Evolutionary conservation across 2,113 vertebrate genomes (phyloP).

Genomic region (Embiotoca jacksoni): DNA sequence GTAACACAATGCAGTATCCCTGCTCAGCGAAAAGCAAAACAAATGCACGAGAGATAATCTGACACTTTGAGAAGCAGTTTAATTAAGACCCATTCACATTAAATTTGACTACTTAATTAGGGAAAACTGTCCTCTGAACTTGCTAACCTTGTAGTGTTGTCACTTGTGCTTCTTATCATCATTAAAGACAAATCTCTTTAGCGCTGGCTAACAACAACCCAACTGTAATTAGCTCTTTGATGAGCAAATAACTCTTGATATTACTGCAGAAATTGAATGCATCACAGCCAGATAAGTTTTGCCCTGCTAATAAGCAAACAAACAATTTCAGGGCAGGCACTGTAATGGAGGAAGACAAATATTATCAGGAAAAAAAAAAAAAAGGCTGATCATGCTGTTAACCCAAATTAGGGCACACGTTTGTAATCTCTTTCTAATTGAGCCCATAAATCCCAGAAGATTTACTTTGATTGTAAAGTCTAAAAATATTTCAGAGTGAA

Average conservation of each 20-base stretch:
- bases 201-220: constrained; percentile 14
- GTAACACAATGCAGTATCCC: constrained; percentile 27
- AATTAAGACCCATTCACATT: constrained; percentile 63
- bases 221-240: constrained; percentile 30
- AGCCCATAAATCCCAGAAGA: constrained; percentile 74
- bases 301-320: constrained; percentile 27
- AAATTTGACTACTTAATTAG: constrained; percentile 54
- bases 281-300: constrained; percentile 19
- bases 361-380: constrained; percentile 35
- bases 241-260: constrained; percentile 14
- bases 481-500: constrained; percentile 74
- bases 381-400: constrained; percentile 23
- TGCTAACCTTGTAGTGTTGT: constrained; percentile 41
- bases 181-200: constrained; percentile 43
- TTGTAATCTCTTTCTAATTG: constrained; percentile 76
- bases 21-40: constrained; percentile 60
- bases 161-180: constrained; percentile 27
- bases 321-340: constrained; percentile 6
- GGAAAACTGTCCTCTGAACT: constrained; percentile 32
- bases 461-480: constrained; percentile 68
- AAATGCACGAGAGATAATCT: constrained; percentile 50
- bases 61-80: constrained; percentile 49
- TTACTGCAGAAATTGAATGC: constrained; percentile 2
- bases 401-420: constrained; percentile 45
- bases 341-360: constrained; percentile 30